Percentiles rank a stretch among this genome's conserved stretches.
These are phyloP conservation scores for Ectemnius continuus DNA, from an alignment of 2,888 invertebrate genomes.

Conservation along the genomic window DNA sequence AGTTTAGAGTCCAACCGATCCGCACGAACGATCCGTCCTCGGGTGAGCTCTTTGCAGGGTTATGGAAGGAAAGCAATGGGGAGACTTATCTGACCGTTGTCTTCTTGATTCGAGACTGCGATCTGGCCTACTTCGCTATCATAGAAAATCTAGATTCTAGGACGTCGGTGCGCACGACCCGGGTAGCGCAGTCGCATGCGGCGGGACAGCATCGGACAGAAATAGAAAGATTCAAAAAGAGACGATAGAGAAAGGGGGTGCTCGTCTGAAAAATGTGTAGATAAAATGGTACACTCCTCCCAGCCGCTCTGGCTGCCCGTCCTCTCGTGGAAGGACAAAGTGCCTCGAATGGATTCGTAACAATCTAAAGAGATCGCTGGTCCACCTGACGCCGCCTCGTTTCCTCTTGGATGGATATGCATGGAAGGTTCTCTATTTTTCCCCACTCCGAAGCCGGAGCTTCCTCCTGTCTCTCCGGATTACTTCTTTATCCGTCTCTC, in stretches of 20 bases:
- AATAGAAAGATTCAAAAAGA: constrained; percentile 51
- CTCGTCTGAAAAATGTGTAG: constrained; percentile 50
- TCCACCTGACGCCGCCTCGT: constrained; percentile 36
- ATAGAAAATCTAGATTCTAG: constrained; percentile 28
- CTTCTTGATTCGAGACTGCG: background rate
- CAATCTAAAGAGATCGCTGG: constrained; percentile 50
- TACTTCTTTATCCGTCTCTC: background rate
- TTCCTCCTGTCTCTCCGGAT: background rate
- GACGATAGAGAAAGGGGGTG: constrained; percentile 48
- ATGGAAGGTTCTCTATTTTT: background rate
- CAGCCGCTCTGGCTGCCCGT: constrained; percentile 33
- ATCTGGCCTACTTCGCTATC: constrained; percentile 2
- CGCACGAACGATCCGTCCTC: too few relatives aligned
- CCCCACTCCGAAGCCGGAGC: background rate
- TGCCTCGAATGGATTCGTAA: constrained; percentile 47
- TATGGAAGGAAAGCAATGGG: too few relatives aligned
- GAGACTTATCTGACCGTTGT: too few relatives aligned
- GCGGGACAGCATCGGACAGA: constrained; percentile 39
- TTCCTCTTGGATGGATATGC: constrained; percentile 31
- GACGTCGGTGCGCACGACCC: constrained; percentile 43
- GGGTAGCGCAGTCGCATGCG: constrained; percentile 32
- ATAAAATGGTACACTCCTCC: constrained; percentile 50
- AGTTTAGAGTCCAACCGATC: too few relatives aligned
- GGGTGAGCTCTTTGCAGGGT: too few relatives aligned
- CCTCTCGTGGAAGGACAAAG: constrained; percentile 41